Base-by-base conservation (phyloP, 53 echinoderm and acorn worm species). In the Holothuria leucospilota region DNA sequence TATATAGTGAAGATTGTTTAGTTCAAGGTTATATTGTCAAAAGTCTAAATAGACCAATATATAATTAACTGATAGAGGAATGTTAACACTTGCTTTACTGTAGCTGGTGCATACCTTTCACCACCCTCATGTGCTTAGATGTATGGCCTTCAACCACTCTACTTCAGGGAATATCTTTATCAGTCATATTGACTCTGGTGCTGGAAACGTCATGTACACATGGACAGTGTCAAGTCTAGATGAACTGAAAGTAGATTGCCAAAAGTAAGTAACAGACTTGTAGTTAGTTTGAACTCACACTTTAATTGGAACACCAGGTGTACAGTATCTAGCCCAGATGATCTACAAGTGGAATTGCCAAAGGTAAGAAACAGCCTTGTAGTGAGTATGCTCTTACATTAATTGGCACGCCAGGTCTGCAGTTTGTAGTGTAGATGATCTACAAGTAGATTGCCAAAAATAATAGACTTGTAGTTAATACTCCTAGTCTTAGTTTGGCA, bases 21-120 rank as follows among this genome's bases (percentile, higher is more conserved):
- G 1, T 34, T 34, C 34, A 34, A 34, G 34, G 3, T 2, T 34
- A 34, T 34, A 34, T 2, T 46, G 46, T 46, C 46, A 46, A 46
- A 46, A 46, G 6, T 46, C 8, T n/a, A 46, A 46, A 46, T 46
- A 11, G 0, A 46, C 2, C 46, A 46, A 46, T 46, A 46, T 46
- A 46, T 46, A 7, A n/a, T n/a, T n/a, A n/a, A 46, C 46, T 46
- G 46, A 0, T 46, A 11, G 46, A 16, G 1, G 56, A 1, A 56
- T 16, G 1, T 56, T 18, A 0, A 16, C 16, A 7, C 18, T 16
- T 56, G 1, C 3, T 56, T 56, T 18, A 25, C 26, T 86, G 15
- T 75, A 96, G 96, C 85, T 94, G 15, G 90, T 90, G n/a, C 93
- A 98, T 78, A 84, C 88, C 20, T 74, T 98, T 69, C 95, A 88